Percentiles rank a stretch among this genome's conserved stretches.
phyloP scores from a whole-genome alignment of 1,140 invertebrate species.

The Capitella teleta region DNA sequence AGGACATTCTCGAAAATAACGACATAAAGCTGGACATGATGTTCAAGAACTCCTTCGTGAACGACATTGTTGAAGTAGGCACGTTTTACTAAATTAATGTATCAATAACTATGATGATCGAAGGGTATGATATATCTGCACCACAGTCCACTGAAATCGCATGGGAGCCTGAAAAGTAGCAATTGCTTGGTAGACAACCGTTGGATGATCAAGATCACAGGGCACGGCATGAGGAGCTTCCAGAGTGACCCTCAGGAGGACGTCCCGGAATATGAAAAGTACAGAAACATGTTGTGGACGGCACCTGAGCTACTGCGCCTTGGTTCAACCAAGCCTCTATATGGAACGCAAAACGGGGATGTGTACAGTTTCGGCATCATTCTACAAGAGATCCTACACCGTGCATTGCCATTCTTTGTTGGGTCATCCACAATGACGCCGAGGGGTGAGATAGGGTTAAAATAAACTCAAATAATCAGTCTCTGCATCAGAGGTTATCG shows the following conservation, averaged over 20 bases:
- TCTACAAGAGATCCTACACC: constrained; percentile 64
- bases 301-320: constrained; percentile 43
- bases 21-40: constrained; percentile 80
- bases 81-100: neutral
- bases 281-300: constrained; percentile 43
- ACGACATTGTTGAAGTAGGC: constrained; percentile 69
- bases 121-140: constrained; percentile 89
- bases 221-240: constrained; percentile 72
- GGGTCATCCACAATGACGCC: no score
- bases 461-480: no score
- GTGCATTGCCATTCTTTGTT: constrained; percentile 75
- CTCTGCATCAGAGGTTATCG: no score
- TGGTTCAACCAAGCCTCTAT: constrained; percentile 37
- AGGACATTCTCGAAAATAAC: constrained; percentile 83
- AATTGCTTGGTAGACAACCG: constrained; percentile 78
- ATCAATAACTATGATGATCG: neutral
- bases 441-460: no score
- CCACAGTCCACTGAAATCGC: constrained; percentile 61
- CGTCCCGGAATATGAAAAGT: constrained; percentile 14
- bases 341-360: constrained; percentile 73
- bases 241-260: constrained; percentile 4
- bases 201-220: constrained; percentile 83
- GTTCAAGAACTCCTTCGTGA: constrained; percentile 81
- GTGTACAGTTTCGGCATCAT: constrained; percentile 91
- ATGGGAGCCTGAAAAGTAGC: constrained; percentile 89